Percentiles rank a stretch among this genome's conserved stretches.
These are phyloP conservation scores for Elgaria multicarinata DNA, from an alignment of 2,113 vertebrate species.

Conservation along the genomic window DNA sequence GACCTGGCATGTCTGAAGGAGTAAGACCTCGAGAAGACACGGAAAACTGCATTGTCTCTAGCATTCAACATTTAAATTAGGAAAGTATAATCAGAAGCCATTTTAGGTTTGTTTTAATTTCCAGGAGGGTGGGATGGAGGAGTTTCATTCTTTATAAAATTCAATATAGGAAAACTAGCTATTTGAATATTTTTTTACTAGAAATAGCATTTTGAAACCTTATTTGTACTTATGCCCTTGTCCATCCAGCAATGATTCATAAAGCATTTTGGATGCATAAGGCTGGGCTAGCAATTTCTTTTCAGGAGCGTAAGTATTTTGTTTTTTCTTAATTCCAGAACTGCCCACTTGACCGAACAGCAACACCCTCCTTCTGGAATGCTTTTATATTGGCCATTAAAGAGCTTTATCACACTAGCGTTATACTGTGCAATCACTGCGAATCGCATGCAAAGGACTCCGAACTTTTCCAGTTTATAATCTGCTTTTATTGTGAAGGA, in stretches of 20 bases:
- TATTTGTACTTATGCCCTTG: background rate
- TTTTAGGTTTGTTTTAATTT: background rate
- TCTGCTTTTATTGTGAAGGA: too few species aligned
- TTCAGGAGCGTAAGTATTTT: background rate
- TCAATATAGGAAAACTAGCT: too few species aligned
- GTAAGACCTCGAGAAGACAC: background rate
- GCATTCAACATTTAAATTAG: too few species aligned
- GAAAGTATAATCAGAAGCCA: too few species aligned
- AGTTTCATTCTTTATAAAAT: background rate
- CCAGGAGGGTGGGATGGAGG: background rate
- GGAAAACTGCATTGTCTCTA: background rate
- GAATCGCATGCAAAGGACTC: too few species aligned
- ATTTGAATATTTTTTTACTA: background rate
- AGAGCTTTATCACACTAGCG: too few species aligned
- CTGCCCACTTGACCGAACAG: background rate
- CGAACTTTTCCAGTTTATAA: too few species aligned
- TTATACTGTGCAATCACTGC: too few species aligned
- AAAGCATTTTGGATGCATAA: background rate
- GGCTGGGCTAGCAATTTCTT: background rate
- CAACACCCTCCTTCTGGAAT: background rate
- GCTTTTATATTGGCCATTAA: too few species aligned
- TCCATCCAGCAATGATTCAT: background rate
- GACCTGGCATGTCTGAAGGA: background rate
- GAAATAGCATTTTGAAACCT: background rate
- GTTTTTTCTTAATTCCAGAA: background rate